These are phyloP conservation scores for Myrmecobius fasciatus DNA, from an alignment of 2,113 vertebrate genomes.

Conservation along the genomic window DNA sequence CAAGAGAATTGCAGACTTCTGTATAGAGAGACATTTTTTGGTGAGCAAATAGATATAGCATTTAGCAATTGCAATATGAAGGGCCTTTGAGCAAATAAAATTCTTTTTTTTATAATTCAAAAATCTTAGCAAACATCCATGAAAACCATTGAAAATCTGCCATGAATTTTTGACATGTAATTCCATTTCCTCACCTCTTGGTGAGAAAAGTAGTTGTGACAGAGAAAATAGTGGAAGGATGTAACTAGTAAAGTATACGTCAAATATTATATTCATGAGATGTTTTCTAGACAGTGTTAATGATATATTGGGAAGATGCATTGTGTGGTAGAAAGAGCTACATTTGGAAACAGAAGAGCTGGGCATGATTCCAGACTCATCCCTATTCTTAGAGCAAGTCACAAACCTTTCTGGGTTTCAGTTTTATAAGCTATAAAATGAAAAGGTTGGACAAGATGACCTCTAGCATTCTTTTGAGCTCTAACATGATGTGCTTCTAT, in stretches of 20 bases:
- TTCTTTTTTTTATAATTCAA: neutral
- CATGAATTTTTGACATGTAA: neutral
- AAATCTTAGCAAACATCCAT: neutral
- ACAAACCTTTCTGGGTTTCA: neutral
- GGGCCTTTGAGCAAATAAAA: neutral
- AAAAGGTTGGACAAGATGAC: neutral
- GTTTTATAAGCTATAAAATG: constrained; percentile 14
- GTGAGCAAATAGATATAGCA: neutral
- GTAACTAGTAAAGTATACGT: neutral
- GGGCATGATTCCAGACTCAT: neutral
- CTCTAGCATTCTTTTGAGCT: neutral
- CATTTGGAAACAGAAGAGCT: neutral
- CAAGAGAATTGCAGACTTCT: neutral
- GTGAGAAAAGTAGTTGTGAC: neutral
- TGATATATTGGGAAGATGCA: neutral
- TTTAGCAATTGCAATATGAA: neutral
- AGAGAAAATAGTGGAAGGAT: neutral
- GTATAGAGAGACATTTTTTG: neutral
- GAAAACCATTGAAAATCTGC: neutral
- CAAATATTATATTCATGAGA: neutral
- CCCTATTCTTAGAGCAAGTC: neutral
- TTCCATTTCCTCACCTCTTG: neutral
- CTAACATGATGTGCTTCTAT: neutral
- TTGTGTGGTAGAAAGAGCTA: neutral
- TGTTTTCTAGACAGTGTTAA: neutral